Evolutionary conservation across 1,140 invertebrate species (phyloP), one percentile per base, ranked within the genome.

Genomic region (Scaptomyza pallida): DNA sequence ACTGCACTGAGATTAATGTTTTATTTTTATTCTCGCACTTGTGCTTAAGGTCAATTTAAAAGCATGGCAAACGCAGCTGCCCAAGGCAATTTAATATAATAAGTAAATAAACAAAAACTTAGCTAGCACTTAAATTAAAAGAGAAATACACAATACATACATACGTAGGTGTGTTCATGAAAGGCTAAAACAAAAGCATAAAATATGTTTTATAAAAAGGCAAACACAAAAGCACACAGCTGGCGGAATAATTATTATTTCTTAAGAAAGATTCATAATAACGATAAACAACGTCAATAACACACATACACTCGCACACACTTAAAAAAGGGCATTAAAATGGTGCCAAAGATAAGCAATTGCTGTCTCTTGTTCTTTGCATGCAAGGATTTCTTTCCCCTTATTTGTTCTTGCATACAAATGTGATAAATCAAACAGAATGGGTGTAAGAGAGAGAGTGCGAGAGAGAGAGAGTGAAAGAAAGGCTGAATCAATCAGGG

Each of bases 191-290:
- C 33, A 35, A n/a, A 35, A 35, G 12, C 33, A 35, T 35, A n/a
- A 35, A 35, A 35, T 35, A 33, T 26, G 23, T 2, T 33, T 3
- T 33, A 6, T 33, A 10, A 33, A 35, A 33, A 23, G 6, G 6
- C 5, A 26, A 26, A 26, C 5, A 26, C 23, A 26, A 8, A 54
- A 10, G 5, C 0, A 35, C 10, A 35, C 5, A 51, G 13, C 9
- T 17, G 2, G 5, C 15, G 12, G 3, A 13, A 10, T 9, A 33
- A 50, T 15, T 13, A 30, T 30, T 33, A 44, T 40, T 48, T 67
- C 62, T 76, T 78, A 75, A 72, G 65, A 75, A 68, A 72, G 61
- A 78, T 83, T 75, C 71, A 82, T 78, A 83, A 83, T 82, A 78
- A 72, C 56, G 69, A 81, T 81, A 69, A 81, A 80, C 69, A 75